Evolutionary conservation across 2,113 vertebrate genomes (phyloP).

Genomic region (Megaleporinus macrocephalus): DNA sequence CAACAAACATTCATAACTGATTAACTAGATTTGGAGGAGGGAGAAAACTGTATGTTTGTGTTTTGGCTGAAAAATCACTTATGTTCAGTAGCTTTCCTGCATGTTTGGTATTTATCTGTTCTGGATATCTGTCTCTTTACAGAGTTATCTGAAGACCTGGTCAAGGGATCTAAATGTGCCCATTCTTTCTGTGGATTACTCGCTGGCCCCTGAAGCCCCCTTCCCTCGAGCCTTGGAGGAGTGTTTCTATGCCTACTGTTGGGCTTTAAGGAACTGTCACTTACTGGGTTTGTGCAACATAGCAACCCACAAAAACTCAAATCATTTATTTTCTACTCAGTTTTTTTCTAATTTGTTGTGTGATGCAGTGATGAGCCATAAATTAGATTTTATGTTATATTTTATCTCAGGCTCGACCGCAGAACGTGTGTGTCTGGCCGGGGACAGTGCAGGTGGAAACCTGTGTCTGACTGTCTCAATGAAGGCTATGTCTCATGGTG

Average conservation of each 20-base stretch:
- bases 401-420: slow-evolving; percentile 83
- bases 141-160: slow-evolving; percentile 88
- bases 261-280: slow-evolving; percentile 85
- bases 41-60: no score
- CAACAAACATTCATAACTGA: no score
- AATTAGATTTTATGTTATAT: neutral
- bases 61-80: neutral
- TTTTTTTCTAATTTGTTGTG: neutral
- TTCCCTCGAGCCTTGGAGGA: slow-evolving; percentile 90
- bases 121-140: neutral
- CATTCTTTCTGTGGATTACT: slow-evolving; percentile 89
- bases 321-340: no score
- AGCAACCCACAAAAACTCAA: neutral
- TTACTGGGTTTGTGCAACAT: slow-evolving; percentile 78
- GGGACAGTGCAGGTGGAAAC: slow-evolving; percentile 91
- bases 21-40: no score
- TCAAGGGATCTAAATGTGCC: slow-evolving; percentile 83
- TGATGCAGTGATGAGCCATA: neutral
- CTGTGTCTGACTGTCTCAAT: slow-evolving; percentile 88
- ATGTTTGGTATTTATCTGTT: neutral
- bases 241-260: slow-evolving; percentile 92
- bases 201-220: slow-evolving; percentile 87
- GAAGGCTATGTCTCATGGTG: slow-evolving; percentile 81
- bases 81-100: neutral
- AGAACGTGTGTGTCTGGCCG: slow-evolving; percentile 85